A percentile compares a stretch with the other conserved stretches of the same genome.
These are phyloP conservation scores for Rhagologus leucostigma DNA, from an alignment of 2,113 vertebrate species.

Conservation along the genomic window DNA sequence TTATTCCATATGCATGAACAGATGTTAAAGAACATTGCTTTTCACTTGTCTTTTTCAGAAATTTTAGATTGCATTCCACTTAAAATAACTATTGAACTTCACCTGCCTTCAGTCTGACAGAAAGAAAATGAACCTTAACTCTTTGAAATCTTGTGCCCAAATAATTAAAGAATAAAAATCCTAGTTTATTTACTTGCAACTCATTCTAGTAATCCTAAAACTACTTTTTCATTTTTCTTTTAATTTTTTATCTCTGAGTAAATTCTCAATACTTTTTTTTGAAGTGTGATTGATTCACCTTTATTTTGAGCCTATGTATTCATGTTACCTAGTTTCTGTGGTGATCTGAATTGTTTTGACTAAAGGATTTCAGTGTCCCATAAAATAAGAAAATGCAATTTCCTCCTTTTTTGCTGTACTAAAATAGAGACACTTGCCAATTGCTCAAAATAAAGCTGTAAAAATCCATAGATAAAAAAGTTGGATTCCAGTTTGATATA, in stretches of 20 bases:
- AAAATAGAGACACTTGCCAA: not conserved
- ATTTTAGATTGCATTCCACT: not conserved
- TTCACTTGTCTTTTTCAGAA: not conserved
- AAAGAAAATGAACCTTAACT: not conserved
- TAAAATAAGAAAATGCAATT: not conserved
- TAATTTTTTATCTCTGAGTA: not conserved
- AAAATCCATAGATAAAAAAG: not conserved
- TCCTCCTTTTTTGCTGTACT: not conserved
- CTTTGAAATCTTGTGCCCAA: not conserved
- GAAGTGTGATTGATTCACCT: not conserved
- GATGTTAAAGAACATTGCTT: not conserved
- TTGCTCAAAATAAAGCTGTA: not conserved
- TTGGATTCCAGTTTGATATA: not conserved
- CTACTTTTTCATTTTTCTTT: fast-evolving
- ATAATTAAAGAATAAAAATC: not conserved
- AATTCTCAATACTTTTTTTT: not conserved
- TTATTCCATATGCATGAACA: not conserved
- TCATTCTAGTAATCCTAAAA: not conserved
- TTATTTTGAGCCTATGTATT: not conserved
- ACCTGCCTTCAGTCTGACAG: not conserved
- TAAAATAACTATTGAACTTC: not conserved
- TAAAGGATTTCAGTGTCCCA: not conserved
- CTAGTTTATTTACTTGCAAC: not conserved
- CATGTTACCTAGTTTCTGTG: not conserved
- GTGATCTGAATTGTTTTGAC: not conserved